Percentiles rank a stretch among this genome's conserved stretches.
Conservation (phyloP, 2,888 invertebrate species). For the Dryobotodes eremita region DNA sequence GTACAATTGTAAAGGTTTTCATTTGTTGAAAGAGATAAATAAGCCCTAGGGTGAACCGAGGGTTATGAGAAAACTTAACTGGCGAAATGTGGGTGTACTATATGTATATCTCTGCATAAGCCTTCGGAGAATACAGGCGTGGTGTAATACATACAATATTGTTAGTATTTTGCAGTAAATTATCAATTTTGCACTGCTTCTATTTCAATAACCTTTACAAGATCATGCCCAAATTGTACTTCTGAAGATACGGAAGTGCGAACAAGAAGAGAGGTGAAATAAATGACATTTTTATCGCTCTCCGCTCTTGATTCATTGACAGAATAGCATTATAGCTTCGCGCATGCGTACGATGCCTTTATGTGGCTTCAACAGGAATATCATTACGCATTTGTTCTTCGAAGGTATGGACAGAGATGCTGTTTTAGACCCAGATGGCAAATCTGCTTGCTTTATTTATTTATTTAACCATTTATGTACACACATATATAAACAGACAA, state of each 20-base stretch:
- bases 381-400: background rate
- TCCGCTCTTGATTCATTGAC: slow-evolving; percentile 34
- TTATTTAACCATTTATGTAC: too few species aligned
- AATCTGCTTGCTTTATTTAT: too few species aligned
- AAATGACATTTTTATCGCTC: slow-evolving; percentile 41
- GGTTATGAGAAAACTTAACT: too few species aligned
- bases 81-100: background rate
- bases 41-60: background rate
- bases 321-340: slow-evolving; percentile 32
- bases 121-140: too few species aligned
- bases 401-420: background rate
- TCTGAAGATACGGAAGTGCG: slow-evolving; percentile 29
- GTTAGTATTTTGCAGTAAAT: background rate
- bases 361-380: slow-evolving; percentile 3
- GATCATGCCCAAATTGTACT: slow-evolving; percentile 27
- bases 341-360: background rate
- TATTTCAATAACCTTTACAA: background rate
- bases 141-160: too few species aligned
- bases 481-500: too few species aligned
- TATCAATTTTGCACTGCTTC: background rate
- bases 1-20: background rate
- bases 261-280: slow-evolving; percentile 19
- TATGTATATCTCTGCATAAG: too few species aligned
- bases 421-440: too few species aligned
- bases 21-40: slow-evolving; percentile 3